Evolutionary conservation across 1,140 invertebrate species (phyloP), one percentile per base, ranked within the genome.

Genomic region (Delia radicum): DNA sequence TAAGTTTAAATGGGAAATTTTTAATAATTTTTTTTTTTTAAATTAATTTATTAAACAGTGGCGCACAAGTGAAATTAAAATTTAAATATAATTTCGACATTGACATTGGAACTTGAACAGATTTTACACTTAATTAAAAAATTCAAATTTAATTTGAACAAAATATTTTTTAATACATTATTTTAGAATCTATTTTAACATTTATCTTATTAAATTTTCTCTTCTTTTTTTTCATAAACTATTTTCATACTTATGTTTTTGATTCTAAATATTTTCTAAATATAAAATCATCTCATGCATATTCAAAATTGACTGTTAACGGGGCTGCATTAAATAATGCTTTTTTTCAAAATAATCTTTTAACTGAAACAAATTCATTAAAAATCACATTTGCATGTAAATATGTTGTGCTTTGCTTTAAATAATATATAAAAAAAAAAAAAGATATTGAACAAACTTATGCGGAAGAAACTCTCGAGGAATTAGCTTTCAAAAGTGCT

Each of bases 391-490:
- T 55, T 55, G 48, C 48, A 55, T 55, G 48, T 55, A 21, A 55
- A 18, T 55, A 55, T 55, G 48, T 55, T 18, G 21, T 55, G 48
- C n/a, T 21, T 55, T 33, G 7, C 13, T 71, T 3, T 31, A 10
- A 42, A 42, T n/a, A 72, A 72, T 21, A 72, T 42, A 72, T 26
- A 18, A 48, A 48, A 48, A 73, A 15, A 0, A 73, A 48, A 63
- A 63, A 74, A 74, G 76, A 61, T 55, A 48, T 74, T 72, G 76
- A 77, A 27, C 24, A 6, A 13, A 67, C 65, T 1, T 37, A 37
- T 72, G 46, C 27, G 73, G 76, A 77, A n/a, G 76, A 74, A 37
- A 18, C 18, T 42, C 21, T 73, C 71, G 67, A 69, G 26, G 75
- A 55, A 21, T 15, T 33, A 21, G 65, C 65, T 69, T 69, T 69